Base-by-base conservation (phyloP, 1,140 invertebrate species). In the Drosophila sp. region DNA sequence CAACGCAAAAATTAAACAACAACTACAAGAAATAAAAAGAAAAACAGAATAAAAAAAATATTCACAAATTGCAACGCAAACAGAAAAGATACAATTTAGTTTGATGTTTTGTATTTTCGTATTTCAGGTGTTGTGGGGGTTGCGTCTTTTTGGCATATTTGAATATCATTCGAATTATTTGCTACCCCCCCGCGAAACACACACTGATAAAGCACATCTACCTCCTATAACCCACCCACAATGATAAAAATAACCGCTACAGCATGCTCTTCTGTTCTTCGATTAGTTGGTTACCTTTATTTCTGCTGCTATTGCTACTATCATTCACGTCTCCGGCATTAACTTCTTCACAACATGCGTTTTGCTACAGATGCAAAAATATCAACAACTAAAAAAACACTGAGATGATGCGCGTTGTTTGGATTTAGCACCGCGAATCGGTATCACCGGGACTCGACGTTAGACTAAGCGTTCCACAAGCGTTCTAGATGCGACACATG, bases 401-500 rank as follows among this genome's bases (percentile, higher is more conserved):
- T 27, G 7, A 61, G 58, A 61, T 76, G 58, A 61, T 76, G 58
- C 73, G 72, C 74, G 73, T 38, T 67, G 60, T 70, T 60, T 66
- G 47, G 69, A 54, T 70, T 58, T 50, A 50, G 44, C 44, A 50
- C 7, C 44, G 44, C 44, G 44, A 50, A 50, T 8, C 44, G 44
- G 25, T 10, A 81, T 33, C 66, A 77, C 66, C 47, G 55, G 64
- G 27, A 72, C 32, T 68, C 71, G 56, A 47, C 40, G 58, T 38
- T 35, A 32, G 32, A 32, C n/a, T 32, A 64, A 50, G 54, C 58
- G 65, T 29, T 44, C 60, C 50, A 70, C 40, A 80, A 78, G 72
- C 79, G 83, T 89, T 87, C 84, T 87, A 75, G 73, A 77, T 84
- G 67, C 83, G 83, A 66, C 79, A 72, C 75, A 81, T 86, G 79